Conservation (phyloP, 2,888 invertebrate species). For the Euphydryas editha region DNA sequence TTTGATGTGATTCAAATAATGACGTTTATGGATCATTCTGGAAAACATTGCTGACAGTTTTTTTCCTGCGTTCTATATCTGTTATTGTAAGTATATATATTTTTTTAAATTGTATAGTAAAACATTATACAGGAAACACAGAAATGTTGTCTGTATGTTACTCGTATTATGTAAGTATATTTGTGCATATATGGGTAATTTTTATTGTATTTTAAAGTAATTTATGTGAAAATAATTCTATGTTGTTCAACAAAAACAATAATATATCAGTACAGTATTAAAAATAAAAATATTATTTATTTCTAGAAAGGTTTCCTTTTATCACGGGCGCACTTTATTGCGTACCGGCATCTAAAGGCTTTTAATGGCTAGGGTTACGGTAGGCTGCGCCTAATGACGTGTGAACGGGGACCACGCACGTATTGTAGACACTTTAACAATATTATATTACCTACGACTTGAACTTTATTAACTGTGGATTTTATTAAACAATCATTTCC, state of each 20-base stretch:
- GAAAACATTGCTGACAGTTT: too few species aligned
- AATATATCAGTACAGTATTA: not conserved
- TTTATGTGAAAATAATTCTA: too few species aligned
- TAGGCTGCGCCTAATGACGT: slow-evolving; percentile 25
- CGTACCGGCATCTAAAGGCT: slow-evolving; percentile 20
- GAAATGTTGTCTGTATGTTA: too few species aligned
- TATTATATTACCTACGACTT: not conserved
- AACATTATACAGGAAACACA: too few species aligned
- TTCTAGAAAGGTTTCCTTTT: not conserved
- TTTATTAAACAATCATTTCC: not conserved
- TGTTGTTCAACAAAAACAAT: not conserved
- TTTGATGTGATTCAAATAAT: too few species aligned
- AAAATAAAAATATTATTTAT: slow-evolving; percentile 10
- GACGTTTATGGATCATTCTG: too few species aligned
- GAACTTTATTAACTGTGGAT: not conserved
- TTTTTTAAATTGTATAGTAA: too few species aligned
- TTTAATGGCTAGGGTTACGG: slow-evolving; percentile 21
- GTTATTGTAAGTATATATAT: too few species aligned
- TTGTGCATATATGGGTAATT: too few species aligned
- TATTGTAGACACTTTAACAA: not conserved
- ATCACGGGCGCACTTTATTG: slow-evolving; percentile 24
- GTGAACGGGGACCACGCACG: slow-evolving; percentile 16
- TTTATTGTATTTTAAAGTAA: too few species aligned
- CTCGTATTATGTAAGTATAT: too few species aligned
- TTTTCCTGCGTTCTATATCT: too few species aligned